Conservation (phyloP, 2,888 invertebrate genomes). For the Mactromeris polynyma region DNA sequence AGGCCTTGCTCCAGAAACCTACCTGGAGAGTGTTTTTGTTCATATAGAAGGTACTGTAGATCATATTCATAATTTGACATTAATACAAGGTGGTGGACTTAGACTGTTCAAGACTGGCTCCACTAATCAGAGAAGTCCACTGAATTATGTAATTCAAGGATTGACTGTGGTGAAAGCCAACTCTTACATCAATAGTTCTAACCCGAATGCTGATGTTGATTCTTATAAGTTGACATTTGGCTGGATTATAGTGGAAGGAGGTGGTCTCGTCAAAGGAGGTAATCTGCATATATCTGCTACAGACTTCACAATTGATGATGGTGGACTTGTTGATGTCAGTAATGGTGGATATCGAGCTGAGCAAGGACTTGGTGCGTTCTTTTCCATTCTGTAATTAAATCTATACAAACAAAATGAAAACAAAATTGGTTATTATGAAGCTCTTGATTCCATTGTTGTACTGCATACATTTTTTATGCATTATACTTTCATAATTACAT, state of each 20-base stretch:
- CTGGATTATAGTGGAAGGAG: constrained; percentile 76
- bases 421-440: no score
- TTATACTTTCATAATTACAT: no score
- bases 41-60: constrained; percentile 79
- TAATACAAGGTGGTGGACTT: constrained; percentile 76
- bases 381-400: background rate
- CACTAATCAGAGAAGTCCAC: constrained; percentile 69
- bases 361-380: constrained; percentile 71
- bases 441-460: no score
- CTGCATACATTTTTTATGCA: no score
- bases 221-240: constrained; percentile 74
- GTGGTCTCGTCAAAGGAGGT: constrained; percentile 74
- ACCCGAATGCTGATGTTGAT: constrained; percentile 75
- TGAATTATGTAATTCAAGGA: constrained; percentile 75
- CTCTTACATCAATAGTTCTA: constrained; percentile 76
- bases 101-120: constrained; percentile 77
- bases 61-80: constrained; percentile 78
- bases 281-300: constrained; percentile 73
- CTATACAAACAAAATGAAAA: no score
- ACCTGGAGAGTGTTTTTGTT: constrained; percentile 76
- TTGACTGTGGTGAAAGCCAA: constrained; percentile 78
- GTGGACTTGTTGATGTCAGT: constrained; percentile 76
- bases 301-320: constrained; percentile 79
- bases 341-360: constrained; percentile 78
- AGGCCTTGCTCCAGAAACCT: constrained; percentile 78